Evolutionary conservation across 1,140 invertebrate genomes (phyloP).

Genomic region (Drosophila erecta): DNA sequence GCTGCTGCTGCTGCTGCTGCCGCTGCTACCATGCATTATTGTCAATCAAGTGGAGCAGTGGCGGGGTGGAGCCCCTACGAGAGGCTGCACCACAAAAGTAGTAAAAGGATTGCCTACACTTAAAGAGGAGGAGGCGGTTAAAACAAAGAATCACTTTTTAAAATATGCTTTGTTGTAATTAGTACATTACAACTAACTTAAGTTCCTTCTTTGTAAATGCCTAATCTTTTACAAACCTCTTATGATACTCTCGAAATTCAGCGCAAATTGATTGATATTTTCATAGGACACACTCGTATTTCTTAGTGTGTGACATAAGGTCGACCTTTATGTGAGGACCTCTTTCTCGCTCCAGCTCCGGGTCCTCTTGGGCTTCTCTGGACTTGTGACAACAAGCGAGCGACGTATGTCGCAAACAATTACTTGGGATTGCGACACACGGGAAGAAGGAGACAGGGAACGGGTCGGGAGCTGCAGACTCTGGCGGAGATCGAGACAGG

Average conservation of each 20-base stretch:
- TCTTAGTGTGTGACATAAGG: slow-evolving; percentile 40
- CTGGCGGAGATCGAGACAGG: slow-evolving; percentile 37
- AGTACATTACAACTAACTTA: too few relatives aligned
- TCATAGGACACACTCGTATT: background rate
- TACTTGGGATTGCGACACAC: slow-evolving; percentile 80
- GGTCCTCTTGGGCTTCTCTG: slow-evolving; percentile 17
- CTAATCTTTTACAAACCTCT: too few relatives aligned
- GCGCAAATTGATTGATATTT: too few relatives aligned
- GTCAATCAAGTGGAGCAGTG: slow-evolving; percentile 74
- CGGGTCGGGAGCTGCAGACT: slow-evolving; percentile 10
- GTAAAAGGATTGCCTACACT: slow-evolving; percentile 74
- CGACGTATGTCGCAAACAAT: slow-evolving; percentile 84
- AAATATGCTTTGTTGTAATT: too few relatives aligned
- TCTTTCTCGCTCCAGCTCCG: slow-evolving; percentile 12
- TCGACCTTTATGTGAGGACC: slow-evolving; percentile 64
- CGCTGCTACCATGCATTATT: slow-evolving; percentile 82
- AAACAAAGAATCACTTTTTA: too few relatives aligned
- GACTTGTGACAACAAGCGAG: slow-evolving; percentile 78
- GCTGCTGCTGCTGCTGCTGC: slow-evolving; percentile 19
- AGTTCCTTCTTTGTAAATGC: too few relatives aligned
- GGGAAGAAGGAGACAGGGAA: slow-evolving; percentile 22
- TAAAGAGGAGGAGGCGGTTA: background rate
- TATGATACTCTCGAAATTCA: too few relatives aligned
- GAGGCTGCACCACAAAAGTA: slow-evolving; percentile 48
- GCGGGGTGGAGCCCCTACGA: slow-evolving; percentile 2